Percentiles rank a stretch among this genome's conserved stretches.
phyloP scores from a whole-genome alignment of 2,888 invertebrate genomes.

The Muscina levida region DNA sequence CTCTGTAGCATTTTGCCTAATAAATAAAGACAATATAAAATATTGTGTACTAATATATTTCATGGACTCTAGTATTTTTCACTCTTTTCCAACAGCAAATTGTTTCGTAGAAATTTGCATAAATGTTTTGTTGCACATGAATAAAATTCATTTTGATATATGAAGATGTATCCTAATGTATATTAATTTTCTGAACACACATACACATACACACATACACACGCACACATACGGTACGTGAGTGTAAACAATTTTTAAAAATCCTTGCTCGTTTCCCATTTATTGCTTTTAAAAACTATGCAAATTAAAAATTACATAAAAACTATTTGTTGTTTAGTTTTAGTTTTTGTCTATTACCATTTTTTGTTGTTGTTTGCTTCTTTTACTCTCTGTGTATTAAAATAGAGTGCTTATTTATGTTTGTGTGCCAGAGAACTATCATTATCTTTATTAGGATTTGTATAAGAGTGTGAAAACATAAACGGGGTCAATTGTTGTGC shows the following conservation, averaged over 20 bases:
- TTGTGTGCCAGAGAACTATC: background rate
- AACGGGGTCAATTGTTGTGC: no score
- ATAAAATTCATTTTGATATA: conserved; percentile 49
- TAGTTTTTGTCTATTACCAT: conserved; percentile 4
- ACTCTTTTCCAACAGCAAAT: background rate
- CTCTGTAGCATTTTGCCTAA: no score
- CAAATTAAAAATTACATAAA: conserved; percentile 10
- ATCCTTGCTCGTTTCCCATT: no score
- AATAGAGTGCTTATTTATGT: conserved; percentile 46
- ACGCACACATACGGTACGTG: no score
- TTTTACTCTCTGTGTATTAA: conserved; percentile 44
- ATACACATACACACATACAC: no score
- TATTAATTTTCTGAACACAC: no score
- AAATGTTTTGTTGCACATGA: conserved; percentile 43
- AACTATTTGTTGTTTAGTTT: background rate
- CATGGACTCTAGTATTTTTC: background rate
- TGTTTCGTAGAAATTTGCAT: conserved; percentile 39
- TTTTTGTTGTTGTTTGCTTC: background rate
- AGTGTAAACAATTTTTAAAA: no score
- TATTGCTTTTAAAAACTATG: background rate
- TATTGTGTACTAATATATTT: no score
- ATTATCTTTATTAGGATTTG: no score
- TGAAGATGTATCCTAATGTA: background rate
- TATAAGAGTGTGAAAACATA: conserved; percentile 16
- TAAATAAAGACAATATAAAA: no score